Evolutionary conservation across 2,888 invertebrate species (phyloP), one percentile per base, ranked within the genome.

Genomic region (Ormyrus pomaceus): DNA sequence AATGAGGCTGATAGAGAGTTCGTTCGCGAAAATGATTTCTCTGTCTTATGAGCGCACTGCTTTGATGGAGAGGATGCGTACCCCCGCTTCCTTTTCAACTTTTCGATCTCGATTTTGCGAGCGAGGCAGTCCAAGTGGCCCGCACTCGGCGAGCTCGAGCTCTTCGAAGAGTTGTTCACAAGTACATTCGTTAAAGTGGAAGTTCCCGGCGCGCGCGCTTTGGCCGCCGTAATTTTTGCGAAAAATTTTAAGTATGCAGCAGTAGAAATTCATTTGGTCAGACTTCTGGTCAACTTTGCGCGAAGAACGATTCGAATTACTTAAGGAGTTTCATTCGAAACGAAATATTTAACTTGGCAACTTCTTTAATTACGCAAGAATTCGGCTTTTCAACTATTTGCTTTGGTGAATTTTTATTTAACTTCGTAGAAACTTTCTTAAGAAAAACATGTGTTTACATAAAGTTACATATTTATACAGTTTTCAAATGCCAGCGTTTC

Each of bases 171-270:
- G 66, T 51, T 72, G 53, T 79, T 75, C 51, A 11, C 65, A 75
- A 79, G 74, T 79, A 70, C 79, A 65, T 79, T 79, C 70, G 70
- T 79, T 79, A 79, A 73, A 79, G 68, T 59, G 48, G 53, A 74
- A 73, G 65, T 77, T 77, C 19, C 19, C 19, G 19, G 19, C 19
- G 13, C 19, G 51, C 59, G 51, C 34, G 45, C 69, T 74, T 59
- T 9, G 59, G 34, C 19, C 19, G 34, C 1, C 19, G 56, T 45
- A 72, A 66, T 19, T 78, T 71, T 50, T 13, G 46, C 8, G 72
- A 78, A 78, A 77, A 78, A 78, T 78, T 66, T 64, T n/a, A 66
- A 78, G 65, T 62, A n/a, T 62, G n/a, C 69, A 50, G 50, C 73
- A 45, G 73, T 70, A 13, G 62, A 68, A 69, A 79, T 69, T 74